A percentile compares a stretch with the other conserved stretches of the same genome.
Evolutionary conservation across 1,140 invertebrate genomes (phyloP).

Genomic region (Aphaenogaster rudis): DNA sequence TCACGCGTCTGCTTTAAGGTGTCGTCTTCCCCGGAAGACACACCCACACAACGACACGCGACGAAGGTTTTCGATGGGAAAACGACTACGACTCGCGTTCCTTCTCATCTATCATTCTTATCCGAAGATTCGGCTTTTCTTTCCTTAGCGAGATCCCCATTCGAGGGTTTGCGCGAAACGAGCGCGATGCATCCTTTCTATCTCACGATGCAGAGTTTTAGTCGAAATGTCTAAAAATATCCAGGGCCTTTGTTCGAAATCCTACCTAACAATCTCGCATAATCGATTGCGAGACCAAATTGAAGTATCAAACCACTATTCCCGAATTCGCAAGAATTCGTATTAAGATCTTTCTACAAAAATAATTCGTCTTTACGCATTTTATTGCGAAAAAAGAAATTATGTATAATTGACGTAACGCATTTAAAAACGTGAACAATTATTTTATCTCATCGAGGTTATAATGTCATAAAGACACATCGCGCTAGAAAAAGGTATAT

Average conservation of each 20-base stretch:
- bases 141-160: background rate
- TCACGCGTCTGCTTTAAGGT: slow-evolving; percentile 59
- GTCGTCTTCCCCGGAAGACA: slow-evolving; percentile 39
- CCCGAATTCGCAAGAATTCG: background rate
- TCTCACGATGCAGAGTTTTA: background rate
- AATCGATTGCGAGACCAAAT: background rate
- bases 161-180: slow-evolving; percentile 45
- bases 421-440: background rate
- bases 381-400: background rate
- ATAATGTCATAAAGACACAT: background rate
- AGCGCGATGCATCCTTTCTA: slow-evolving; percentile 29
- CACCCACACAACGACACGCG: slow-evolving; percentile 16
- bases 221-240: no score
- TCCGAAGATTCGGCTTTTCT: slow-evolving; percentile 21
- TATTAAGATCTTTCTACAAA: background rate
- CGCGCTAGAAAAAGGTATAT: background rate
- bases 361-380: background rate
- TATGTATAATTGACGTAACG: background rate
- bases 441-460: background rate
- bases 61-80: slow-evolving; percentile 22
- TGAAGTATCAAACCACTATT: background rate
- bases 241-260: background rate
- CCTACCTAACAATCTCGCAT: background rate
- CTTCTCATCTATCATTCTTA: slow-evolving; percentile 62
- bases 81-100: slow-evolving; percentile 22